phyloP scores from a whole-genome alignment of 2,113 vertebrate genomes.

The Myanophis thanlyinensis region DNA sequence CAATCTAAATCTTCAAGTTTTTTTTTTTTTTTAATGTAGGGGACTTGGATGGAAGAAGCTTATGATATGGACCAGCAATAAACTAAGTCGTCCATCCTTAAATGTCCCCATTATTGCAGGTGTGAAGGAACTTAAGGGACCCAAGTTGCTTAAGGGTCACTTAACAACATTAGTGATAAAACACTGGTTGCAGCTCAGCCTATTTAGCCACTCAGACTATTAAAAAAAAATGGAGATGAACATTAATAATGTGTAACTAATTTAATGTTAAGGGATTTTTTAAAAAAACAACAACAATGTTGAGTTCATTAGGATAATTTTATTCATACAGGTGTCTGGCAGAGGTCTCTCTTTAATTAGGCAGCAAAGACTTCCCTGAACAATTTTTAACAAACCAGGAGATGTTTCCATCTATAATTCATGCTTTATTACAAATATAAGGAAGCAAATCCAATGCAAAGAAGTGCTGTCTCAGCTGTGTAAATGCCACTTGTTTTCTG shows the following conservation, averaged over 20 bases:
- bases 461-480: slow-evolving; percentile 32
- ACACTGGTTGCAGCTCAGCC: background rate
- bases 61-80: background rate
- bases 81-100: background rate
- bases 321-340: slow-evolving; percentile 51
- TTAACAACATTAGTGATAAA: background rate
- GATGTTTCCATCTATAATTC: slow-evolving; percentile 63
- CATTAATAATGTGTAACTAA: background rate
- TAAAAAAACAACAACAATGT: background rate
- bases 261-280: background rate
- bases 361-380: slow-evolving; percentile 57
- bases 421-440: slow-evolving; percentile 54
- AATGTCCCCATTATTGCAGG: background rate
- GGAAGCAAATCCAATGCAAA: slow-evolving; percentile 42
- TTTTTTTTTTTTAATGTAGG: background rate
- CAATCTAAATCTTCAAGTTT: background rate
- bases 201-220: background rate
- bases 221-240: background rate
- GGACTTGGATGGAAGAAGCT: background rate
- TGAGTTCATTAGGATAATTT: slow-evolving; percentile 41
- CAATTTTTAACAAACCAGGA: slow-evolving; percentile 61
- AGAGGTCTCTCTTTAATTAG: slow-evolving; percentile 53
- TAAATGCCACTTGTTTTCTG: slow-evolving; percentile 49
- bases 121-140: background rate
- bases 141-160: background rate